These are phyloP conservation scores for Nomada lathburiana DNA, from an alignment of 2,888 invertebrate species.

Conservation along the genomic window DNA sequence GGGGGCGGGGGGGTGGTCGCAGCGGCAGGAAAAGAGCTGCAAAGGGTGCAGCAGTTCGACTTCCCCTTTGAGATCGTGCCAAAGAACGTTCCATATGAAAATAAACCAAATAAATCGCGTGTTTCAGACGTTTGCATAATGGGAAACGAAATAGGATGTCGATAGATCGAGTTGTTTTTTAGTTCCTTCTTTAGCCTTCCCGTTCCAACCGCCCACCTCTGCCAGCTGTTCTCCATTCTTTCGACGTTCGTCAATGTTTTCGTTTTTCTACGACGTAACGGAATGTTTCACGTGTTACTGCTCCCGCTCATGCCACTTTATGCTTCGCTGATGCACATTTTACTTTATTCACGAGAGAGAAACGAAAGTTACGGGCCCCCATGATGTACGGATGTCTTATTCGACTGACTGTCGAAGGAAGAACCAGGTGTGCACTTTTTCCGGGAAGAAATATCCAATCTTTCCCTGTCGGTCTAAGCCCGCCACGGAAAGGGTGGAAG, in stretches of 20 bases:
- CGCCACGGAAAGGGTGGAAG: slow-evolving; percentile 59
- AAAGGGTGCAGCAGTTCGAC: slow-evolving; percentile 39
- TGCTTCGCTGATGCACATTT: slow-evolving; percentile 13
- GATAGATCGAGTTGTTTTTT: slow-evolving; percentile 74
- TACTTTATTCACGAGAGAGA: slow-evolving; percentile 23
- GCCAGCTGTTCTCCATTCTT: slow-evolving; percentile 4
- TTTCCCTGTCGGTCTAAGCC: slow-evolving; percentile 71
- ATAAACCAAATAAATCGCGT: slow-evolving; percentile 77
- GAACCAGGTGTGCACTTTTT: slow-evolving; percentile 54
- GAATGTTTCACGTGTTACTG: slow-evolving; percentile 35
- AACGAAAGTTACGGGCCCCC: slow-evolving; percentile 25
- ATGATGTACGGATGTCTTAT: slow-evolving; percentile 37
- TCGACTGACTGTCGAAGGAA: slow-evolving; percentile 47
- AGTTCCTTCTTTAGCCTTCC: slow-evolving; percentile 10
- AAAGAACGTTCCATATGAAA: slow-evolving; percentile 78
- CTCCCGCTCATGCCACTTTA: neutral
- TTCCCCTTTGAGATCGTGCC: slow-evolving; percentile 76
- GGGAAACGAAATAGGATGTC: slow-evolving; percentile 82
- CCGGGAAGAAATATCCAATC: slow-evolving; percentile 70
- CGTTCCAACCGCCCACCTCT: neutral
- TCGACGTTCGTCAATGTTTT: slow-evolving; percentile 13
- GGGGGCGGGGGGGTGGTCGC: neutral
- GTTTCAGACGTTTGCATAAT: slow-evolving; percentile 81
- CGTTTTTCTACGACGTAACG: neutral
- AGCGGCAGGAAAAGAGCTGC: slow-evolving; percentile 11